Evolutionary conservation across 2,888 invertebrate species (phyloP).

Genomic region (Drosophila trichaetosa): DNA sequence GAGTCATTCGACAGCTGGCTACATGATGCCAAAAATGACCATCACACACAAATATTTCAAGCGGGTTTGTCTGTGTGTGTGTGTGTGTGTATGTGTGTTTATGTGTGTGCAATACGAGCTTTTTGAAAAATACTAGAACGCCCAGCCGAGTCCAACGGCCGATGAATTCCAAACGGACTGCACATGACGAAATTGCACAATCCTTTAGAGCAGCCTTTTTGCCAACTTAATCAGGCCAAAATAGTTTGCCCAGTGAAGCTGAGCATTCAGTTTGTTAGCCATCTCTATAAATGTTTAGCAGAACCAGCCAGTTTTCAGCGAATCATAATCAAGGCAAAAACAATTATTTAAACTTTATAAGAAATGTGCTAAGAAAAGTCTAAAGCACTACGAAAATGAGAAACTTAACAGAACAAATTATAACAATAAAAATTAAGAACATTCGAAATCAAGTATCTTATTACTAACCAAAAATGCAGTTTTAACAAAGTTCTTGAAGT

Average conservation of each 20-base stretch:
- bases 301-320: not conserved
- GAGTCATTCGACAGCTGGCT: conserved; percentile 55
- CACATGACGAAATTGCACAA: conserved; percentile 32
- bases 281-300: not conserved
- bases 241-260: conserved; percentile 12
- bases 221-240: conserved; percentile 6
- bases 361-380: not conserved
- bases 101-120: not conserved
- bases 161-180: conserved; percentile 18
- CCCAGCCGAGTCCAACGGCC: not conserved
- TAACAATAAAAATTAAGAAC: not conserved
- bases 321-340: not conserved
- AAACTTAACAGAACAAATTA: not conserved
- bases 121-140: conserved; percentile 10
- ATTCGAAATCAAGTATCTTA: not conserved
- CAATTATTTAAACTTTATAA: not conserved
- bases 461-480: not conserved
- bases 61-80: not conserved
- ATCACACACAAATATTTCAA: conserved; percentile 8
- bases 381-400: not conserved
- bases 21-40: conserved; percentile 41
- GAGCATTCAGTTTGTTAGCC: conserved; percentile 9
- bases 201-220: conserved; percentile 14
- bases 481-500: not conserved
- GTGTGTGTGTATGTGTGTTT: not conserved